Evolutionary conservation across 2,888 invertebrate species (phyloP), one percentile per base, ranked within the genome.

Genomic region (Protophormia terraenovae): DNA sequence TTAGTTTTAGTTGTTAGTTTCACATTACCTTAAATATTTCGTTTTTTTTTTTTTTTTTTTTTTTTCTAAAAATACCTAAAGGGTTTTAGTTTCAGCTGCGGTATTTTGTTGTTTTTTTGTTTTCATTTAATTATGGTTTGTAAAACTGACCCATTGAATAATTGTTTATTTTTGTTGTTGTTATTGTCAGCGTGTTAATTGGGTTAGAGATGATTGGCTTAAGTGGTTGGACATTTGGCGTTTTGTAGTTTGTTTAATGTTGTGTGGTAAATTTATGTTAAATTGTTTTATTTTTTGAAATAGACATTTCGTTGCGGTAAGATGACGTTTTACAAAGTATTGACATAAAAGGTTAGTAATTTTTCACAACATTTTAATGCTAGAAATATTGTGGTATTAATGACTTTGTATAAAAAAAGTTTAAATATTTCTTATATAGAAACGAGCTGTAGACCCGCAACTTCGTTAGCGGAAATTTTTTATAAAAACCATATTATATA

Each of bases 141-240:
- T 35, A 27, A 53, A 27, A 53, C 24, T 53, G 53, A 14, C 53
- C 53, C 14, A 53, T 53, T 53, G 53, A 14, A 53, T 53, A 53
- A 12, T 35, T 60, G 19, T 35, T 35, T n/a, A 5, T 38, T 19
- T 35, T 19, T 38, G 0, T 27, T 27, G 35, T 4, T 41, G 22
- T 62, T 27, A 38, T 64, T 66, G 55, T 66, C 35, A 58, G 50
- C 32, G 35, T 78, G 71, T 64, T 79, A 79, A 71, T 71, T 79
- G 79, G 71, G 71, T 79, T 71, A 60, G 38, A 71, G n/a, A 27
- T 71, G 71, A 79, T 79, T 71, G 62, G 62, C 32, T 78, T 69
- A 55, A 55, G 60, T 76, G 66, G n/a, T 22, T 41, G 19, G n/a
- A 24, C 35, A 60, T 45, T 75, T 47, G n/a, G 32, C 4, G 7